phyloP scores from a whole-genome alignment of 2,797 vertebrate species.

The Amazona finschi region DNA sequence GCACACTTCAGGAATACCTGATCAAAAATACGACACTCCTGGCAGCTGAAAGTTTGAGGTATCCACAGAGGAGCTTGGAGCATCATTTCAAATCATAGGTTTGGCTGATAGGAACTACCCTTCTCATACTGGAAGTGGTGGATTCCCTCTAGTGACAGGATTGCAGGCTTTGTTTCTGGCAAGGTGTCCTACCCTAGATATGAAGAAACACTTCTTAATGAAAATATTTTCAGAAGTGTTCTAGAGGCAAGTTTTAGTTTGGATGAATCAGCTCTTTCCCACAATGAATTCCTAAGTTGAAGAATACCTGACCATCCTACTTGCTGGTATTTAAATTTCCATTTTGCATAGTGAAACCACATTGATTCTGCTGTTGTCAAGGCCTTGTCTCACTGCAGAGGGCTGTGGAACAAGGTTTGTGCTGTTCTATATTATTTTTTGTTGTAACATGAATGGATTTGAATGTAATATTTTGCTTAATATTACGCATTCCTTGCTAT shows the following conservation, averaged over 20 bases:
- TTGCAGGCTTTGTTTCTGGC: not conserved
- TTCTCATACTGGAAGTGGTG: not conserved
- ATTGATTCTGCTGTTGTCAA: not conserved
- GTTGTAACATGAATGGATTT: not conserved
- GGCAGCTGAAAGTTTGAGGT: not conserved
- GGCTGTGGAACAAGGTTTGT: not conserved
- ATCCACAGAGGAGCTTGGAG: not conserved
- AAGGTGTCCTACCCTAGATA: not conserved
- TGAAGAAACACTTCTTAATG: not conserved
- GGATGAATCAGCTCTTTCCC: not conserved
- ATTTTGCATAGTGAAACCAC: not conserved
- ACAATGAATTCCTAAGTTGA: not conserved
- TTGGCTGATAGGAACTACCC: not conserved
- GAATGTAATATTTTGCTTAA: not conserved
- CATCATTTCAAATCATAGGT: not conserved
- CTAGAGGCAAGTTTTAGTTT: not conserved
- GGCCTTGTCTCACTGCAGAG: not conserved
- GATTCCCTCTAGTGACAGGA: accelerated
- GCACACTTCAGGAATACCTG: not conserved
- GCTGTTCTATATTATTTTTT: not conserved
- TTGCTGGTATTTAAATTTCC: not conserved
- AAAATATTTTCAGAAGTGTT: not conserved
- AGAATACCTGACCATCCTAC: not conserved
- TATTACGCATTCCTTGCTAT: not conserved
- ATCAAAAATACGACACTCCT: not conserved